Conservation (phyloP, 1,140 invertebrate genomes). For the Lamellibrachia luymesi region DNA sequence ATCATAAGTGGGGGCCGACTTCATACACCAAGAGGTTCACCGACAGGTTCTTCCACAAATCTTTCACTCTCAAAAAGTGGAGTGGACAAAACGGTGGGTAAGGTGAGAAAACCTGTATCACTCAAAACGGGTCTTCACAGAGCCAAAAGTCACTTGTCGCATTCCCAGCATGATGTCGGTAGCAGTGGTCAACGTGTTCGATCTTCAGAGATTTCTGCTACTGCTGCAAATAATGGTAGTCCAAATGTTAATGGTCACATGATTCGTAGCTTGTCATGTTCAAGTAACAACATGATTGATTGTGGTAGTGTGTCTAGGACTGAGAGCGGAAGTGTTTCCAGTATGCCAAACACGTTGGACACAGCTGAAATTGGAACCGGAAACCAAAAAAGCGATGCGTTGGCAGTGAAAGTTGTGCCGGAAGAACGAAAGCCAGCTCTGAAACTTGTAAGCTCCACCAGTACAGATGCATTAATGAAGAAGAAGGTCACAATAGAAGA, state of each 20-base stretch:
- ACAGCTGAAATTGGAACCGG: not conserved
- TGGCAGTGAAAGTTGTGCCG: not conserved
- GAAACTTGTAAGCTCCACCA: not conserved
- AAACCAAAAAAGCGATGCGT: not conserved
- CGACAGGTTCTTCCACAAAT: conserved; percentile 4
- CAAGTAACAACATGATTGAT: not conserved
- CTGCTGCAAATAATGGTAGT: not conserved
- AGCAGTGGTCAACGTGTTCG: not conserved
- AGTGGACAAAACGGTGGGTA: not conserved
- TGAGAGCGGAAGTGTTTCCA: not conserved
- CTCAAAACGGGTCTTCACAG: not conserved
- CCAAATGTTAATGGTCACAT: not conserved
- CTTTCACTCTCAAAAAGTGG: not conserved
- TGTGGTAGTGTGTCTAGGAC: too few relatives aligned
- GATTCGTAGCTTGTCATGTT: not conserved
- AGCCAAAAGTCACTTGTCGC: not conserved
- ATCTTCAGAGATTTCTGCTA: not conserved
- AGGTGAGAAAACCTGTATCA: not conserved
- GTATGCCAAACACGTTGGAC: not conserved
- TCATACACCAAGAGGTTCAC: not conserved
- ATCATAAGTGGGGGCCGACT: not conserved
- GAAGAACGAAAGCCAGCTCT: not conserved
- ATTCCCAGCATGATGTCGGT: not conserved
- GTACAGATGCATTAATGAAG: not conserved
- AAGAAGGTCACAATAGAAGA: not conserved